These are phyloP conservation scores for Anthonomus grandis DNA, from an alignment of 1,140 invertebrate genomes.

Conservation along the genomic window DNA sequence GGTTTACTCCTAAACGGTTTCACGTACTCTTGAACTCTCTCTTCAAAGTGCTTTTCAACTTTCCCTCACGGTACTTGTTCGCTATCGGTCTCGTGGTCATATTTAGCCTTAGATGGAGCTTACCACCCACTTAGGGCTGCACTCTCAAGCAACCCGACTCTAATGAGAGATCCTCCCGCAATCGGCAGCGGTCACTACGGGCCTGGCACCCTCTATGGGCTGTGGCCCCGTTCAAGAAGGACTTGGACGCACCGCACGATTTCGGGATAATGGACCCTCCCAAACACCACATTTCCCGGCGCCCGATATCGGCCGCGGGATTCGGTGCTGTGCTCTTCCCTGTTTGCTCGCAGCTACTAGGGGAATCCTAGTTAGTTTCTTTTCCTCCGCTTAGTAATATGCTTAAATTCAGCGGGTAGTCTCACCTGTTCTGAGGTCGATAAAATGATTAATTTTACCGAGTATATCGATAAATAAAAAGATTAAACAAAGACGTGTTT, in stretches of 20 bases:
- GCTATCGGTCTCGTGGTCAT: slow-evolving; percentile 79
- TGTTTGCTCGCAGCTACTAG: slow-evolving; percentile 82
- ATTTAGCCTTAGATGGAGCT: slow-evolving; percentile 86
- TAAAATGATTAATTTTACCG: slow-evolving; percentile 79
- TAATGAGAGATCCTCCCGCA: slow-evolving; percentile 58
- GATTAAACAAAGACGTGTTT: no score
- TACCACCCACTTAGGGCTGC: slow-evolving; percentile 80
- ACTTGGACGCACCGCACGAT: slow-evolving; percentile 56
- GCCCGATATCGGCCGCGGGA: slow-evolving; percentile 47
- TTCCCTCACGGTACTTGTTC: slow-evolving; percentile 89
- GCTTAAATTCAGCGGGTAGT: slow-evolving; percentile 80
- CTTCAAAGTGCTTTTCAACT: slow-evolving; percentile 88
- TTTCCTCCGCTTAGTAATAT: slow-evolving; percentile 90
- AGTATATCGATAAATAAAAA: no score
- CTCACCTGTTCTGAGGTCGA: slow-evolving; percentile 47
- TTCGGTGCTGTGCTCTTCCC: slow-evolving; percentile 68
- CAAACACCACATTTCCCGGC: slow-evolving; percentile 69
- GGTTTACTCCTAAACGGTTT: slow-evolving; percentile 71
- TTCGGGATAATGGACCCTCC: slow-evolving; percentile 53
- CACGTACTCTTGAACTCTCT: slow-evolving; percentile 87
- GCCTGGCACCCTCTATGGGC: slow-evolving; percentile 70
- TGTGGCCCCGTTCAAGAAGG: slow-evolving; percentile 65
- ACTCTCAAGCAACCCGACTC: slow-evolving; percentile 83
- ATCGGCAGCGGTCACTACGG: slow-evolving; percentile 56
- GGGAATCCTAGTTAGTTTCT: slow-evolving; percentile 87